phyloP scores from a whole-genome alignment of 1,140 invertebrate genomes.

The Trachymyrmex septentrionalis region DNA sequence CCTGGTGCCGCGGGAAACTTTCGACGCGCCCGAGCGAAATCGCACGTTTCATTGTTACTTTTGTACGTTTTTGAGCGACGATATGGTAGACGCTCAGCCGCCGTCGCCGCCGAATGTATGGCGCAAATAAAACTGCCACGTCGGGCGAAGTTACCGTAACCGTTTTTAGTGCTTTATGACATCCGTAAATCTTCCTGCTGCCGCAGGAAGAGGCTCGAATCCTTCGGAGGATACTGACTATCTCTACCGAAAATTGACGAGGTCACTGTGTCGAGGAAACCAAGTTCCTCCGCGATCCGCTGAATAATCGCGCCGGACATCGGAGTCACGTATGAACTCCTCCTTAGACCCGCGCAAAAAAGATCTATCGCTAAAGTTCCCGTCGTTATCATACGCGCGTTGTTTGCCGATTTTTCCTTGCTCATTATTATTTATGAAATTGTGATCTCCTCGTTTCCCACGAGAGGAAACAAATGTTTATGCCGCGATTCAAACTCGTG shows the following conservation, averaged over 20 bases:
- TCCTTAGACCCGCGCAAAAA: not conserved
- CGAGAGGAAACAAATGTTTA: not conserved
- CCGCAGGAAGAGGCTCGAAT: constrained; percentile 60
- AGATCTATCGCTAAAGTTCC: constrained; percentile 41
- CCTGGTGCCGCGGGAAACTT: constrained; percentile 46
- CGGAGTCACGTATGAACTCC: constrained; percentile 15
- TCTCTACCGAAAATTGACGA: constrained; percentile 67
- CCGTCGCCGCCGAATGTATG: constrained; percentile 71
- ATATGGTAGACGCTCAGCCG: constrained; percentile 23
- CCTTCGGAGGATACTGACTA: constrained; percentile 62
- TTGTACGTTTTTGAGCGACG: constrained; percentile 74
- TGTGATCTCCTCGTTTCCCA: not conserved
- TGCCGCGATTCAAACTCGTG: not conserved
- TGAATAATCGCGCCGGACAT: constrained; percentile 41
- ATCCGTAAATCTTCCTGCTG: constrained; percentile 78
- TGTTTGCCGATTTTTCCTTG: not conserved
- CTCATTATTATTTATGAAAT: not conserved
- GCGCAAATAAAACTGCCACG: constrained; percentile 80
- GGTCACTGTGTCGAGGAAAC: constrained; percentile 72
- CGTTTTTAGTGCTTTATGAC: constrained; percentile 82
- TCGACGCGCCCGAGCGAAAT: constrained; percentile 61
- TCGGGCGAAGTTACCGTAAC: constrained; percentile 77
- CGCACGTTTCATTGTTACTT: constrained; percentile 79
- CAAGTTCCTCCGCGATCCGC: not conserved
- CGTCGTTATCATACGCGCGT: constrained; percentile 5